Percentiles rank a stretch among this genome's conserved stretches.
Evolutionary conservation across 2,113 vertebrate genomes (phyloP).

Genomic region (Ageneiosus marmoratus): DNA sequence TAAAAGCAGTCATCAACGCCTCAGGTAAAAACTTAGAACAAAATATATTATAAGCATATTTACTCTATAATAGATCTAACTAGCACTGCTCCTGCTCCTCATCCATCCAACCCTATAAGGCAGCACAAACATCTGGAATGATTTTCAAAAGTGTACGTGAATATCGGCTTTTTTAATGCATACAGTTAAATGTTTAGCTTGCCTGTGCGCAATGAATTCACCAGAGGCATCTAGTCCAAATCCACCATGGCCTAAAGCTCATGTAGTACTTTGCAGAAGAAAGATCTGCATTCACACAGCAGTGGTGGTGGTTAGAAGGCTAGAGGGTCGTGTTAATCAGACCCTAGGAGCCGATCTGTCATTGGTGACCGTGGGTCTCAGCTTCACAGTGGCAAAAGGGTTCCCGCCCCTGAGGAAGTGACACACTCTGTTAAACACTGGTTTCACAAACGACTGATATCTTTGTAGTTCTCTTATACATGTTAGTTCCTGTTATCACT

Average conservation of each 20-base stretch:
- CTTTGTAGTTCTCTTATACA: neutral
- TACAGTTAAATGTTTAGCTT: conserved; percentile 45
- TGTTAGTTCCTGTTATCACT: neutral
- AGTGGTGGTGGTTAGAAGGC: neutral
- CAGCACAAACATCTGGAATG: neutral
- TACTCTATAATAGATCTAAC: neutral
- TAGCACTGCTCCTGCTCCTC: neutral
- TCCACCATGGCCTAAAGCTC: conserved; percentile 17
- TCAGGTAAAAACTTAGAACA: neutral
- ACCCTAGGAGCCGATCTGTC: conserved; percentile 89
- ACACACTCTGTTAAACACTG: neutral
- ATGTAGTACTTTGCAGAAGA: neutral
- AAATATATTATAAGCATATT: conserved; percentile 1
- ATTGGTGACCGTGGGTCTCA: conserved; percentile 92
- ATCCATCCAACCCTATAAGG: neutral
- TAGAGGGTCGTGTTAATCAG: conserved; percentile 57
- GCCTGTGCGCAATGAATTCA: conserved; percentile 51
- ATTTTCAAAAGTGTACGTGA: neutral
- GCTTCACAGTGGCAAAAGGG: conserved; percentile 89
- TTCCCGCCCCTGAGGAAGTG: conserved; percentile 84
- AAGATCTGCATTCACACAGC: neutral
- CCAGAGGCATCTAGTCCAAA: conserved; percentile 50
- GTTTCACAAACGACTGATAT: neutral
- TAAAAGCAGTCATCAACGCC: neutral
- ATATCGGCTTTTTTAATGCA: conserved; percentile 35